Evolutionary conservation across 2,888 invertebrate genomes (phyloP), one percentile per base, ranked within the genome.

Genomic region (Junonia oenone): DNA sequence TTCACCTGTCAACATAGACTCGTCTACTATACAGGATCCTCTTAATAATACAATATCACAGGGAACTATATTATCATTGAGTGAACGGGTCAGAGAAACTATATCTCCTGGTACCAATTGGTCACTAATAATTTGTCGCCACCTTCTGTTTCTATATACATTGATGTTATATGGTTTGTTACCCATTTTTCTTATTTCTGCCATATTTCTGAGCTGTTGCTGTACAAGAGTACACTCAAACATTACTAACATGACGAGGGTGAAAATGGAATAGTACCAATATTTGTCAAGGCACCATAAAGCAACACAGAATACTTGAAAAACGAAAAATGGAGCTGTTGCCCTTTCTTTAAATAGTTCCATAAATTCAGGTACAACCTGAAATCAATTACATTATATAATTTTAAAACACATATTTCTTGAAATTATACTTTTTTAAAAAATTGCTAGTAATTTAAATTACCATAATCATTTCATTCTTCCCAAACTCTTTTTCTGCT

Each of bases 251-350:
- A 99, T 99, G 51, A 97, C 92, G 0, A 99, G 92, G 0, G 99
- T 99, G 80, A 99, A 99, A 58, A 99, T 93, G 51, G 98, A 98
- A 82, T 99, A 99, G 80, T 98, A 97, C 98, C 98, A 98, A 83
- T 98, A 99, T 77, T 98, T 98, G 78, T 99, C 99, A 65, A 99
- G 91, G 86, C 99, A 99, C 99, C 99, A 99, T 2, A 99, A 91
- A 9, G 95, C 97, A 45, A 99, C 99, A 75, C 99, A 99, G 80
- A 99, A 99, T 56, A 99, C 97, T 95, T 99, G 99, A 83, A 99
- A 99, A 4, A 99, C 99, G 84, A 99, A 99, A 86, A 99, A 99
- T 1, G 99, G 99, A 0, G 99, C 99, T 0, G 99, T 99, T 0
- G 99, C 99, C 68, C 99, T 92, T 86, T 99, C 99, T 69, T 95